Conservation (phyloP, 2,888 invertebrate genomes). For the Noctua fimbriata region DNA sequence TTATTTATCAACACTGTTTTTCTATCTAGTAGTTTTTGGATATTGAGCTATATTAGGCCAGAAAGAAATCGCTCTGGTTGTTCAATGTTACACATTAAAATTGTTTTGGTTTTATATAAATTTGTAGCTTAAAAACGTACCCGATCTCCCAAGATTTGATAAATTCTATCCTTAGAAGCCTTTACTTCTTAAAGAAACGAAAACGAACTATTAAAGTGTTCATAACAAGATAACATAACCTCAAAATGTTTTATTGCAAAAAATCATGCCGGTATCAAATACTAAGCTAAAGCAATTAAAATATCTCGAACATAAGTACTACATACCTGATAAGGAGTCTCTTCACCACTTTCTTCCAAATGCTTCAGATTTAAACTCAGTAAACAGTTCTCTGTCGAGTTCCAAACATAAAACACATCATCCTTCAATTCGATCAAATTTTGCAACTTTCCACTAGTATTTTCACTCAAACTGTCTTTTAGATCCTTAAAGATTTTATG, state of each 20-base stretch:
- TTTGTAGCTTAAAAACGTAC: neutral
- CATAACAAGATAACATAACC: conserved; percentile 66
- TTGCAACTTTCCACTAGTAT: conserved; percentile 89
- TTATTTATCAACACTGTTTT: neutral
- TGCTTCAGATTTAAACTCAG: conserved; percentile 91
- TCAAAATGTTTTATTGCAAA: conserved; percentile 73
- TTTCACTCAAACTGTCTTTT: conserved; percentile 89
- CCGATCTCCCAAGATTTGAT: neutral
- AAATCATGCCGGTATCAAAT: conserved; percentile 59
- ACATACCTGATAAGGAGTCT: conserved; percentile 91
- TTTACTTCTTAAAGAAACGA: neutral
- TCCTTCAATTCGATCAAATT: conserved; percentile 92
- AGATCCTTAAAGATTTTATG: conserved; percentile 91
- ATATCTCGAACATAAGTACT: conserved; percentile 35
- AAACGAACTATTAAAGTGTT: conserved; percentile 18
- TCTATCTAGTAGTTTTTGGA: neutral
- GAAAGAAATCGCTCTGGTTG: neutral
- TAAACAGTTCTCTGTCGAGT: conserved; percentile 91
- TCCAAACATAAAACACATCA: conserved; percentile 93
- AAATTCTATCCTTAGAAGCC: neutral
- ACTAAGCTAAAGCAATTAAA: neutral
- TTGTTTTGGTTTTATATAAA: neutral
- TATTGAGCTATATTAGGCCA: neutral
- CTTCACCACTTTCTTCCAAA: conserved; percentile 86
- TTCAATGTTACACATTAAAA: neutral